These are phyloP conservation scores for Ophion slaviceki DNA, from an alignment of 2,888 invertebrate species.

Conservation along the genomic window DNA sequence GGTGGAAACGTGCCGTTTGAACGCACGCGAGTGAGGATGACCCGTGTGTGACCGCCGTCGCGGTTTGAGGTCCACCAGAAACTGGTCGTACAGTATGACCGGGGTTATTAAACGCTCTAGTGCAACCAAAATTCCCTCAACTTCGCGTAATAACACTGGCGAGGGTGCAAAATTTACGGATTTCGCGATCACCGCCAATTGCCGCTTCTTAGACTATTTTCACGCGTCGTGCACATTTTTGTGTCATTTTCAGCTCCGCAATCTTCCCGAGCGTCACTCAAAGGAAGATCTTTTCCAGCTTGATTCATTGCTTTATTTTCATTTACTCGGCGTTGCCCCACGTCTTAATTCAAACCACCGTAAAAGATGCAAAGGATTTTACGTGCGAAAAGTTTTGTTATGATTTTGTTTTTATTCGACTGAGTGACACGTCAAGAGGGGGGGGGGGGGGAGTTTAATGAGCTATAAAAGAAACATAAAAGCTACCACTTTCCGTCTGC, in stretches of 20 bases:
- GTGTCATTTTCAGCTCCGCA: background rate
- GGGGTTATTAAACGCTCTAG: conserved; percentile 80
- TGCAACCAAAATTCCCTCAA: conserved; percentile 64
- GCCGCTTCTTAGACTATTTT: conserved; percentile 10
- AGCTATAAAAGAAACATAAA: background rate
- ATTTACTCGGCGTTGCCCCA: background rate
- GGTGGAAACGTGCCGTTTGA: conserved; percentile 32
- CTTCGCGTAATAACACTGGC: conserved; percentile 35
- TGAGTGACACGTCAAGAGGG: no score
- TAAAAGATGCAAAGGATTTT: no score
- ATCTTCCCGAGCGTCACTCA: background rate
- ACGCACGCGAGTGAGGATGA: conserved; percentile 55
- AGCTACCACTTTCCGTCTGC: background rate
- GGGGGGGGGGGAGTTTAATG: background rate
- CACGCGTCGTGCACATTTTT: background rate
- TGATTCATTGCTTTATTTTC: background rate
- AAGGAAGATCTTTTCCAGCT: background rate
- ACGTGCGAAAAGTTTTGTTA: no score
- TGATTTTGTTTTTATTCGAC: no score
- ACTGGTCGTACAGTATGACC: conserved; percentile 71
- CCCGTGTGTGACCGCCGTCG: conserved; percentile 77
- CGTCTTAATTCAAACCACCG: background rate
- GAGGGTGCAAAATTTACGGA: conserved; percentile 17
- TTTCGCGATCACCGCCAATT: conserved; percentile 19
- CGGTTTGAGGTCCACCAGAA: conserved; percentile 82